A percentile compares a stretch with the other conserved stretches of the same genome.
Evolutionary conservation across 2,113 vertebrate species (phyloP).

Genomic region (Calidris pygmaea): DNA sequence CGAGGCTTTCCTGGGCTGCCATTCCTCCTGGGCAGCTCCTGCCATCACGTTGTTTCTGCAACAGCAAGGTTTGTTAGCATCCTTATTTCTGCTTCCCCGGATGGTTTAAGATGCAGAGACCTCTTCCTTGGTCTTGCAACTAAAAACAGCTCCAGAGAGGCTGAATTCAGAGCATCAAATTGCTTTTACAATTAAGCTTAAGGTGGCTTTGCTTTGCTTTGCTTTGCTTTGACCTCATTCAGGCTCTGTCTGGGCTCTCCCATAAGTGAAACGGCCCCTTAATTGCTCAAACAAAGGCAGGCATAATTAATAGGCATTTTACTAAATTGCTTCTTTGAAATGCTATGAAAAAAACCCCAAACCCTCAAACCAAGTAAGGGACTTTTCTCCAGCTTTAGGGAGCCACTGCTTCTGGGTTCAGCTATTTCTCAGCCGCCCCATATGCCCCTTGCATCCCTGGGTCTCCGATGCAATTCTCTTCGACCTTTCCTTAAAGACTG

Average conservation of each 20-base stretch:
- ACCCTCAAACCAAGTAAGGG: background rate
- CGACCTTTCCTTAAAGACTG: background rate
- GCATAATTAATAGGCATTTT: conserved; percentile 30
- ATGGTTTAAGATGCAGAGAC: background rate
- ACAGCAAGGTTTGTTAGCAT: background rate
- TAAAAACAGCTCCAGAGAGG: conserved; percentile 47
- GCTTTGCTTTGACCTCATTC: conserved; percentile 64
- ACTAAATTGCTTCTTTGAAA: conserved; percentile 1
- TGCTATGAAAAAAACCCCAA: background rate
- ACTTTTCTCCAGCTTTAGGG: background rate
- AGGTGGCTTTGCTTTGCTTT: conserved; percentile 17
- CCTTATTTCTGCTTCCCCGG: conserved; percentile 1
- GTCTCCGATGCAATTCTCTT: rapidly evolving
- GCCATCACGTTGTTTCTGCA: background rate
- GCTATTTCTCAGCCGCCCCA: rapidly evolving
- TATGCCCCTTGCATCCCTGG: background rate
- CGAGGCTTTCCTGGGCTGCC: background rate
- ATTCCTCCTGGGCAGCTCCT: background rate
- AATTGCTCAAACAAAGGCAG: conserved; percentile 41
- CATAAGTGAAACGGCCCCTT: conserved; percentile 15
- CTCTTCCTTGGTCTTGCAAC: conserved; percentile 21
- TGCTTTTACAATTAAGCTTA: conserved; percentile 64
- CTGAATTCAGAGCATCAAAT: conserved; percentile 23
- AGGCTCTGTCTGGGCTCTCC: conserved; percentile 1
- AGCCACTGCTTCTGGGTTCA: background rate